phyloP scores from a whole-genome alignment of 2,113 vertebrate genomes.

The Macaca mulatta region DNA sequence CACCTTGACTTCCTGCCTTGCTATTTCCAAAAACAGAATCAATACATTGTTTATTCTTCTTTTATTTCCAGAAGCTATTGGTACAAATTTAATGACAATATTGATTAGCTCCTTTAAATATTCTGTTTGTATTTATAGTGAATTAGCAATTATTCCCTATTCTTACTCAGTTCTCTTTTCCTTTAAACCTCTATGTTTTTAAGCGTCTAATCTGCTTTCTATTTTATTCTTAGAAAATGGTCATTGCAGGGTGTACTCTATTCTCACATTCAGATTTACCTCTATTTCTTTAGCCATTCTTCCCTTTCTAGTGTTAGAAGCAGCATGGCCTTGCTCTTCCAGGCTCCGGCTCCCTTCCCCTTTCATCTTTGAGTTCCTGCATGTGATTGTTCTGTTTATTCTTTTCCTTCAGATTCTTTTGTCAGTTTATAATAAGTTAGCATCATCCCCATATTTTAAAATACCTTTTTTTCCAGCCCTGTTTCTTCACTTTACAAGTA shows the following conservation, averaged over 20 bases:
- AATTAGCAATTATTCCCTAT: background rate
- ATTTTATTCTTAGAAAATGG: background rate
- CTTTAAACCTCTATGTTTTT: background rate
- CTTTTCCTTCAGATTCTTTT: background rate
- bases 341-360: rapidly evolving
- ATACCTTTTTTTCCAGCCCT: background rate
- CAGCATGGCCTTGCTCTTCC: background rate
- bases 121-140: background rate
- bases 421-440: background rate
- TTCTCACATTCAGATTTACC: background rate
- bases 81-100: background rate
- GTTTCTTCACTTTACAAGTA: background rate
- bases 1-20: background rate
- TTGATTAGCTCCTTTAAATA: background rate
- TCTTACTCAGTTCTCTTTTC: background rate
- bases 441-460: background rate
- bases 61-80: background rate
- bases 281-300: background rate
- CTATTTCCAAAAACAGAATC: background rate
- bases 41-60: background rate
- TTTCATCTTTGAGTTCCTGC: background rate
- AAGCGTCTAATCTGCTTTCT: background rate
- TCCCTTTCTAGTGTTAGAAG: background rate
- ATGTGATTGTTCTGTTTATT: background rate
- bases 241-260: background rate